Evolutionary conservation across 2,113 vertebrate genomes (phyloP).

Genomic region (Menidia beryllina): DNA sequence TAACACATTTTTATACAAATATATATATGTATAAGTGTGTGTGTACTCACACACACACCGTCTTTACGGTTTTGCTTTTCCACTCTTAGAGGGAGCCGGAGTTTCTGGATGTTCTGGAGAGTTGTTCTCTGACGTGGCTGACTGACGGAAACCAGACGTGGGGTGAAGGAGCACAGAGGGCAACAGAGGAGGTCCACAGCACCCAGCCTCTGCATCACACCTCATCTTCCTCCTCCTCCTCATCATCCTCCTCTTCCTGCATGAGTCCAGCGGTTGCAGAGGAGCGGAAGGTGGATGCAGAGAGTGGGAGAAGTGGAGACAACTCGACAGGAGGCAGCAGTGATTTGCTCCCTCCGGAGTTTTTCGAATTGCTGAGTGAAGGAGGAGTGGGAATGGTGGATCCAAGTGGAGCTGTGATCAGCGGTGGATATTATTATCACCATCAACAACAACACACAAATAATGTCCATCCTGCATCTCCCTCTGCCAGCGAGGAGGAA

Average conservation of each 20-base stretch:
- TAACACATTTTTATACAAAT: no score
- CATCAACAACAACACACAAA: slow-evolving; percentile 70
- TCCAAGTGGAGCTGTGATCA: slow-evolving; percentile 74
- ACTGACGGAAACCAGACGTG: slow-evolving; percentile 83
- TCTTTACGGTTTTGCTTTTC: no score
- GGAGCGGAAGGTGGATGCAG: slow-evolving; percentile 68
- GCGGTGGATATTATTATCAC: slow-evolving; percentile 72
- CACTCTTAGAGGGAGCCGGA: slow-evolving; percentile 81
- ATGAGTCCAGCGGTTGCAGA: slow-evolving; percentile 74
- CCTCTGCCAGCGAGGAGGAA: slow-evolving; percentile 82
- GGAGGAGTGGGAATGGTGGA: slow-evolving; percentile 78
- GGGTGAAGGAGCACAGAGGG: slow-evolving; percentile 81
- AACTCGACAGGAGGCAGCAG: slow-evolving; percentile 71
- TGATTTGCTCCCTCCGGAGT: slow-evolving; percentile 85
- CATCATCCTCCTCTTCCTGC: slow-evolving; percentile 73
- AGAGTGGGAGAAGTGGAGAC: slow-evolving; percentile 55
- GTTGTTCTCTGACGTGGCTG: slow-evolving; percentile 84
- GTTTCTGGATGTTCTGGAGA: slow-evolving; percentile 83
- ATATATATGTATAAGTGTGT: no score
- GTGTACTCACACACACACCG: background rate
- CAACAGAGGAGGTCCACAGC: slow-evolving; percentile 77
- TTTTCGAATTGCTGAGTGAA: slow-evolving; percentile 85
- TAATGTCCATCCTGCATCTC: slow-evolving; percentile 71
- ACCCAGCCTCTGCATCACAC: slow-evolving; percentile 77
- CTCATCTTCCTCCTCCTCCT: slow-evolving; percentile 68